Base-by-base conservation (phyloP, 2,113 vertebrate species). In the Phocoena sinus region DNA sequence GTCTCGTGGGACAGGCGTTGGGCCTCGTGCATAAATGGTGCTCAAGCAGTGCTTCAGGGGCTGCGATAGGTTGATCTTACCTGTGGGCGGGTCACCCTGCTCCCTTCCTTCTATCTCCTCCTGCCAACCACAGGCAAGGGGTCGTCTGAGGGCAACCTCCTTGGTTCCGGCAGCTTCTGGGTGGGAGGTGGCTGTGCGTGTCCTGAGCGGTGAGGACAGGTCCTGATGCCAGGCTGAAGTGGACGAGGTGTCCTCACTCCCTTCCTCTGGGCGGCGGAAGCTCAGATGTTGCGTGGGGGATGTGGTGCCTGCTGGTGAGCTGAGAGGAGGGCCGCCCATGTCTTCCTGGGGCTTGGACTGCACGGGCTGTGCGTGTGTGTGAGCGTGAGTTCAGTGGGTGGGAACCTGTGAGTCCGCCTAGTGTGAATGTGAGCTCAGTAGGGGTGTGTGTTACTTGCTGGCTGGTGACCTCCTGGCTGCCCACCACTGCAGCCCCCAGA, bases 71-170 rank as follows among this genome's bases (percentile, higher is more conserved):
- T 31, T 0, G 8, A 15, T 44, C 83, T 44, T 2, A 3, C 31
- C 31, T 36, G 13, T 3, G 2, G 18, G 41, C 0, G 0, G 1
- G 17, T 8, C 10, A 6, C 1, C 60, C 5, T 3, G 0, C 56
- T 23, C 26, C 47, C 44, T 33, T n/a, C 47, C 44, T 8, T 2
- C 60, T 10, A 10, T 7, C 5, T 36, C 56, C 3, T 17, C 3
- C 44, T 7, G 11, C 23, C 21, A 0, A 6, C 67, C 8, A 2
- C 0, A 0, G 50, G 50, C 50, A 79, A 53, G 0, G 26, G 23
- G 56, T 2, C 47, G n/a, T 12, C 44, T 0, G 17, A 28, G 17
- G 58, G 36, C 14, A 23, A 25, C 9, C 73, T 21, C 67, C 17
- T 17, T 3, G 31, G 21, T 26, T 65, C 62, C 11, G 1, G 25